A percentile compares a stretch with the other conserved stretches of the same genome.
These are phyloP conservation scores for Bilobella aurantiaca DNA, from an alignment of 1,140 invertebrate genomes.

Conservation along the genomic window DNA sequence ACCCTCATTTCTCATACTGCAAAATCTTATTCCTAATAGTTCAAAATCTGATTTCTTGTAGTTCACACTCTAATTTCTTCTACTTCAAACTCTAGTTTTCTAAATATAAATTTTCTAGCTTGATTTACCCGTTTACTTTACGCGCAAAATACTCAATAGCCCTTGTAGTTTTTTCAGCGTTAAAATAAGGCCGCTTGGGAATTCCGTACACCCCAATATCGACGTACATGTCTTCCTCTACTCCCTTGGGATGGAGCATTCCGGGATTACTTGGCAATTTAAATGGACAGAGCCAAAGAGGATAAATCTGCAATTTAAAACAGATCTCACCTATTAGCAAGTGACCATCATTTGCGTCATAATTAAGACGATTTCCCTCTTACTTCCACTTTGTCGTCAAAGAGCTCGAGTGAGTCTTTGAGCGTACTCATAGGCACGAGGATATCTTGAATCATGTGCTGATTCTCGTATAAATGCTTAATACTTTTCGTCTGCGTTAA, in stretches of 20 bases:
- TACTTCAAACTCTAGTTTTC: too few species aligned
- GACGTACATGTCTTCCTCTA: constrained; percentile 55
- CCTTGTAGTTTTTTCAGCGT: constrained; percentile 55
- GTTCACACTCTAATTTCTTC: too few species aligned
- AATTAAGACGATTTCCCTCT: too few species aligned
- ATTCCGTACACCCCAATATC: constrained; percentile 70
- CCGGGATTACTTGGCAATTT: constrained; percentile 57
- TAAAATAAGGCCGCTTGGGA: constrained; percentile 51
- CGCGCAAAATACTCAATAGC: constrained; percentile 60
- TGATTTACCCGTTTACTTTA: constrained; percentile 53
- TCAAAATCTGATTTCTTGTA: too few species aligned
- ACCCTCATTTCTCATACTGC: too few species aligned
- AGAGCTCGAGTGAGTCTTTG: constrained; percentile 50
- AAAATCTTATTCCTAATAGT: too few species aligned
- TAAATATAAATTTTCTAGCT: too few species aligned
- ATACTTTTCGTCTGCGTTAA: constrained; percentile 64
- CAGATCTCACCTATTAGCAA: too few species aligned
- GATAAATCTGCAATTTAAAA: constrained; percentile 53
- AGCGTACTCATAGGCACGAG: constrained; percentile 57
- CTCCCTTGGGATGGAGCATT: constrained; percentile 50
- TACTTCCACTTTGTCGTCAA: constrained; percentile 60
- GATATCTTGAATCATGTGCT: constrained; percentile 77
- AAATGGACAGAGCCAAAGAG: constrained; percentile 75
- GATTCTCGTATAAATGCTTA: constrained; percentile 61
- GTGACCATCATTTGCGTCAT: too few species aligned